Base-by-base conservation (phyloP, 1,140 invertebrate genomes). In the Drosophila willistoni region DNA sequence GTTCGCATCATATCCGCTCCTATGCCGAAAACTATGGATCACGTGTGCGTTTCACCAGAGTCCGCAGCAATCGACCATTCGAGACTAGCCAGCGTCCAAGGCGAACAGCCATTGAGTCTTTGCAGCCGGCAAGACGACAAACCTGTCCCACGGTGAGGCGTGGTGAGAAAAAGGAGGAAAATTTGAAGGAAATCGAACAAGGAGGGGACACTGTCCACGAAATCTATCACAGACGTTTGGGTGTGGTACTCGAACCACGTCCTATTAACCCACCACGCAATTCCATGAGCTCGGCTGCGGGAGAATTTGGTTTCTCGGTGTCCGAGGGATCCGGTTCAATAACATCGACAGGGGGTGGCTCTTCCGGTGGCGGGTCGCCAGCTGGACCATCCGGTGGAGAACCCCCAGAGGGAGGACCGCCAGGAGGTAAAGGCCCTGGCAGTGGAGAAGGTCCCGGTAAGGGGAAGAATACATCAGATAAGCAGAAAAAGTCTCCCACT, bases 241-340 rank as follows among this genome's bases (percentile, higher is more conserved):
- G 12, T 3, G 63, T 68, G 9, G 36, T 77, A 10, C 62, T 66
- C 0, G 42, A 55, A 14, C 59, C 77, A 0, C 14, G 22, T 5
- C 62, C 39, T 59, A 77, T 73, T 10, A 7, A 36, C 1, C 73
- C 77, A 1, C 65, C 73, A 0, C 57, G 68, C 1, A 71, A 77
- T 41, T 44, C 64, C 10, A 62, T 67, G 19, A 22, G 19, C 2
- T 25, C 33, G 1, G 19, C 36, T 39, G 10, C 42, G 4, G 64
- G 54, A 29, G 25, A 4, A 0, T 47, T 42, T 17, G 60, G 33
- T 3, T 36, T 59, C 4, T 34, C 17, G 1, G 29, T 29, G 29
- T 29, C 29, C 5, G 29, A 29, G 29, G 29, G 29, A 29, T 29
- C 29, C 5, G 64, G 64, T 14, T 25, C 29, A 7, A 65, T 10